Base-by-base conservation (phyloP, 2,888 invertebrate genomes). In the Busseola fusca region DNA sequence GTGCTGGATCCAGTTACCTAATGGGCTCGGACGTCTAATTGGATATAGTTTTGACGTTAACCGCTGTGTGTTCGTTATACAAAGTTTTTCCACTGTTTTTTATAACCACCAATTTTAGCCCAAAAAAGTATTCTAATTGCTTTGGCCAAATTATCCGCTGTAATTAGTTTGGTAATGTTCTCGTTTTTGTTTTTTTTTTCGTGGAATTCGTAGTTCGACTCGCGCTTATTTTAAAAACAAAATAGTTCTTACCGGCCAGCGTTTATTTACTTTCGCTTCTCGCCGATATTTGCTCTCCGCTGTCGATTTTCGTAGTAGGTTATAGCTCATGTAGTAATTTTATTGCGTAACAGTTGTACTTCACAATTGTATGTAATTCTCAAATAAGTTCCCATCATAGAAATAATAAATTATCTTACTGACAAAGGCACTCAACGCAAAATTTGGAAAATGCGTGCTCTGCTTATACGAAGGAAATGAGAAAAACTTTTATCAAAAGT, bases 1-100 rank as follows among this genome's bases (percentile, higher is more conserved):
- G n/a, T n/a, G n/a, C n/a, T n/a, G n/a, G n/a, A n/a, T n/a, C n/a
- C n/a, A n/a, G n/a, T n/a, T n/a, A n/a, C n/a, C n/a, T n/a, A n/a
- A n/a, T n/a, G n/a, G 75, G 70, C 84, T 82, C 79, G 73, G 81
- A 81, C 81, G 81, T 72, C 84, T 87, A 89, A 89, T 88, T 87
- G 87, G 85, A 84, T 81, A 83, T 82, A 84, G 84, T 85, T 87
- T 69, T 82, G 80, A 84, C 68, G 80, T 78, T 77, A 84, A 83
- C 82, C 77, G 76, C 76, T 64, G 73, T 79, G 73, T 76, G 72
- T 86, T 85, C 74, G 78, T 80, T 76, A 74, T 66, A 74, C 69
- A 66, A 78, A 82, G 69, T 73, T 84, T 86, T 76, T 63, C 64
- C 59, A 63, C 21, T 3, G 3, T 70, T 71, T 78, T 71, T 78